Conservation (phyloP, 2,113 vertebrate species). For the Ursus arctos region DNA sequence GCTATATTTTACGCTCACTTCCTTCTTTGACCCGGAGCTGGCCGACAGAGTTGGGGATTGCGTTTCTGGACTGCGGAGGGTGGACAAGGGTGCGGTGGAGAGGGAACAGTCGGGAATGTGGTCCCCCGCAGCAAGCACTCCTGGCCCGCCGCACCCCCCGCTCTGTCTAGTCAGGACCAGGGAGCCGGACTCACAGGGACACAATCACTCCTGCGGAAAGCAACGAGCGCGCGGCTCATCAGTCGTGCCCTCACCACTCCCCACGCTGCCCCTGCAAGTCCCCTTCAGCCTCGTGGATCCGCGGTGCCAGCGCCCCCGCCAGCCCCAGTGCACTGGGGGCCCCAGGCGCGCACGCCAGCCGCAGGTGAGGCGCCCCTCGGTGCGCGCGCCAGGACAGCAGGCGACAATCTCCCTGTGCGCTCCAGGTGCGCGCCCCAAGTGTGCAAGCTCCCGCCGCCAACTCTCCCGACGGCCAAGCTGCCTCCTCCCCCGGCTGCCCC, state of each 20-base stretch:
- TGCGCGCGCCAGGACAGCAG: background rate
- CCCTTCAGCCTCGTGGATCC: rapidly evolving
- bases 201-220: background rate
- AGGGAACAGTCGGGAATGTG: background rate
- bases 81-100: background rate
- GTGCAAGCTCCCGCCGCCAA: background rate
- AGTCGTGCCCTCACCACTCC: rapidly evolving
- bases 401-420: background rate
- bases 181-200: no score
- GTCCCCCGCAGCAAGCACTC: background rate
- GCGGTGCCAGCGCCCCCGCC: background rate
- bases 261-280: background rate
- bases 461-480: background rate
- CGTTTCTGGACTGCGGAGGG: no score
- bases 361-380: rapidly evolving
- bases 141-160: rapidly evolving
- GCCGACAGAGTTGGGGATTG: background rate
- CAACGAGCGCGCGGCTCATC: no score
- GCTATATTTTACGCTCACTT: background rate
- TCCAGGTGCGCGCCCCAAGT: rapidly evolving
- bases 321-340: rapidly evolving
- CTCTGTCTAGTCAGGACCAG: background rate
- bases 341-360: rapidly evolving
- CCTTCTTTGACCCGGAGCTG: background rate
- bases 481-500: rapidly evolving